These are phyloP conservation scores for Ethmia dodecea DNA, from an alignment of 2,888 invertebrate genomes.

Conservation along the genomic window DNA sequence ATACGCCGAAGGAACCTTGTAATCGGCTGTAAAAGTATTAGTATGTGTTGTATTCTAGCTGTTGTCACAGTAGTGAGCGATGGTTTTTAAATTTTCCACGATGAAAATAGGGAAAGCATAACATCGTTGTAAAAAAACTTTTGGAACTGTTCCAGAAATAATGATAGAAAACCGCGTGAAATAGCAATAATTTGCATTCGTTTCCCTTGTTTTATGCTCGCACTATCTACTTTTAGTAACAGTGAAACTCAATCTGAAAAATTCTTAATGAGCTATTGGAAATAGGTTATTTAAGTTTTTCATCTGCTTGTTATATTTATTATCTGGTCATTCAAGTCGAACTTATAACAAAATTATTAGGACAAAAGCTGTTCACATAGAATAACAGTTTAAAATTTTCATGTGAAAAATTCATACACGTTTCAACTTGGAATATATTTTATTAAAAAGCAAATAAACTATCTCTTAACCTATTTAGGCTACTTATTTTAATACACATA, in stretches of 20 bases:
- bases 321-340: too few relatives aligned
- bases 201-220: slow-evolving; percentile 28
- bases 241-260: slow-evolving; percentile 22
- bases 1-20: slow-evolving; percentile 41
- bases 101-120: slow-evolving; percentile 76
- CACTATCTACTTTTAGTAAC: slow-evolving; percentile 19
- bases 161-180: slow-evolving; percentile 62
- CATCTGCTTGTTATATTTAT: too few relatives aligned
- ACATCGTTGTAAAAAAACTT: slow-evolving; percentile 62
- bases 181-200: slow-evolving; percentile 51
- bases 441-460: too few relatives aligned
- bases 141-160: slow-evolving; percentile 66
- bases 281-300: too few relatives aligned
- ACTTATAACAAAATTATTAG: too few relatives aligned
- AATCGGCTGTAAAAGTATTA: slow-evolving; percentile 72
- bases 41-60: slow-evolving; percentile 68
- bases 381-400: too few relatives aligned
- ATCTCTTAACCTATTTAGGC: too few relatives aligned
- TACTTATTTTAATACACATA: too few relatives aligned
- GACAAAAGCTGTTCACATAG: too few relatives aligned
- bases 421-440: too few relatives aligned
- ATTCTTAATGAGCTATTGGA: too few relatives aligned
- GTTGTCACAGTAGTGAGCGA: slow-evolving; percentile 74
- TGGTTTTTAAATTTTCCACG: slow-evolving; percentile 74
- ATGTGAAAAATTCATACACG: too few relatives aligned